Base-by-base conservation (phyloP, 2,113 vertebrate species). In the Phrynocephalus versicolor region DNA sequence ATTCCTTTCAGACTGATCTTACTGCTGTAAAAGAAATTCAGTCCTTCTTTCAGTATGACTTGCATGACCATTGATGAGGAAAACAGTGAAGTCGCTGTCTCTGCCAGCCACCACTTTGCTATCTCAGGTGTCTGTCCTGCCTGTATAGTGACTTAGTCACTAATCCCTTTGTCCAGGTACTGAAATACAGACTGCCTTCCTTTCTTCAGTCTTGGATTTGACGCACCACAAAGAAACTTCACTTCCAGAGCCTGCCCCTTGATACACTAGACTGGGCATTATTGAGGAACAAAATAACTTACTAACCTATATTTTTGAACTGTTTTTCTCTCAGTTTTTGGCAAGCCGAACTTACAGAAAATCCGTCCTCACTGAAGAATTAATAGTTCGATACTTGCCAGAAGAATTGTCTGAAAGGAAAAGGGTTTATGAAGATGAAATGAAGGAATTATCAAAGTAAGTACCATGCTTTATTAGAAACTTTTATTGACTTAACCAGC, bases 391-490 rank as follows among this genome's bases (percentile, higher is more conserved):
- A 64, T 98, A 97, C 94, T 95, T 99, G 72, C 96, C 95, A 64
- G 97, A 97, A 12, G 98, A 98, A 82, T 95, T 98, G 87, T 95
- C 94, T 7, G 98, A 98, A 89, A 96, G 98, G 91, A 98, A 96
- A 93, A 98, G 97, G 92, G 95, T 98, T 88, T 96, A 97, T 39
- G 97, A 98, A 86, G 98, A 99, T 92, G 98, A 99, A 95, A 97
- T 98, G 96, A 97, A 95, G 79, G 98, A 98, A 91, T 95, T 99
- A 27, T 97, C 98, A 77, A 97, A 98, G 98, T 98, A 87, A 96
- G 97, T 85, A 41, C 6, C 73, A 51, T 51, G 45, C 10, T 51
- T 51, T 51, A 51, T 5, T 51, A 51, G 45, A 51, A 51, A 51
- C 45, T 51, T 51, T 5, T 51, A 51, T 51, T 51, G 45, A 51